Percentiles rank a stretch among this genome's conserved stretches.
phyloP scores from a whole-genome alignment of 1,140 invertebrate genomes.

The Monomorium pharaonis region DNA sequence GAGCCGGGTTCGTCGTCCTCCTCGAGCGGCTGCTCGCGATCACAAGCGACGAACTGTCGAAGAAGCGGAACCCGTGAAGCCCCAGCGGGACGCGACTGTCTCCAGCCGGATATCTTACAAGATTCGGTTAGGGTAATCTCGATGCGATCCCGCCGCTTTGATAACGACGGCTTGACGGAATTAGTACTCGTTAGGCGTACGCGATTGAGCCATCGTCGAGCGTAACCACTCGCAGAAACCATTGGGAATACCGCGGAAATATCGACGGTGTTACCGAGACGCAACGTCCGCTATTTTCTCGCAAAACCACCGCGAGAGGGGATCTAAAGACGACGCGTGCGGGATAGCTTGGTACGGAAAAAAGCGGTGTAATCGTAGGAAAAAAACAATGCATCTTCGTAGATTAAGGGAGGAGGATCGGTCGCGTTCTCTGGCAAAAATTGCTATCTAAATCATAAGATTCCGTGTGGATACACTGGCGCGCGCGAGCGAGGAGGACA shows the following conservation, averaged over 20 bases:
- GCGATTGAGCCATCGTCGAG: not conserved
- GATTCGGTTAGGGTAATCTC: slow-evolving; percentile 72
- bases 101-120: slow-evolving; percentile 74
- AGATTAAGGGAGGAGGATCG: not conserved
- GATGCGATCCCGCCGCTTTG: slow-evolving; percentile 42
- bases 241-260: not conserved
- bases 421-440: slow-evolving; percentile 16
- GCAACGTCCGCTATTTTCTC: not conserved
- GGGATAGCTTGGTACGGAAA: slow-evolving; percentile 1
- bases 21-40: slow-evolving; percentile 40
- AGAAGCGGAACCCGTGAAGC: slow-evolving; percentile 71
- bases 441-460: slow-evolving; percentile 64
- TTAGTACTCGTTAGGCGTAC: slow-evolving; percentile 38
- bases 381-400: slow-evolving; percentile 34
- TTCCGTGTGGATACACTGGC: not conserved
- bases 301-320: not conserved
- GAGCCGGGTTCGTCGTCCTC: slow-evolving; percentile 69
- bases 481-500: slow-evolving; percentile 56
- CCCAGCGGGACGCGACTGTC: slow-evolving; percentile 53
- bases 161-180: slow-evolving; percentile 37
- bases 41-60: slow-evolving; percentile 48
- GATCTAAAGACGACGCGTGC: slow-evolving; percentile 4
- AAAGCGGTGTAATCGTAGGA: slow-evolving; percentile 5
- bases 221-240: not conserved
- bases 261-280: not conserved